Percentiles rank a stretch among this genome's conserved stretches.
phyloP scores from a whole-genome alignment of 2,113 vertebrate species.

The Muntiacus reevesi region DNA sequence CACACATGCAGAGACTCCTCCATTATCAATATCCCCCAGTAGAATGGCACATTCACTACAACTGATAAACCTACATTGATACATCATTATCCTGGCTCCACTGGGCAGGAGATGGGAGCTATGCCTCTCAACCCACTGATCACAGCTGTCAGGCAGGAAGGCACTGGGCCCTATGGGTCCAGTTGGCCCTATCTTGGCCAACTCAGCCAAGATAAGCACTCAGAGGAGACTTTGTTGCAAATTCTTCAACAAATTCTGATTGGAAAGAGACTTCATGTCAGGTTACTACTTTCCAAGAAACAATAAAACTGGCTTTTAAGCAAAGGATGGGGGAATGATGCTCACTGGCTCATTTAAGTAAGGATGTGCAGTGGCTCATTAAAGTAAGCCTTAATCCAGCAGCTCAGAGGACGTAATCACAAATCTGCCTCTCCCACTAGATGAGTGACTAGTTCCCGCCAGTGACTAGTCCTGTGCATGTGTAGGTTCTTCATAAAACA shows the following conservation, averaged over 20 bases:
- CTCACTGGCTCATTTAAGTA: background rate
- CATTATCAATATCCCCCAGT: background rate
- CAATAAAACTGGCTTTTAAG: slow-evolving; percentile 11
- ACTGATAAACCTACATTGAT: background rate
- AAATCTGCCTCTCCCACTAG: background rate
- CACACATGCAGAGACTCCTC: background rate
- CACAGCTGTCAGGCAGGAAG: background rate
- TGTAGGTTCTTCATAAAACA: background rate
- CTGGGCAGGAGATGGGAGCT: background rate
- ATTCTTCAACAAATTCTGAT: background rate
- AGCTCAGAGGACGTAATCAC: background rate
- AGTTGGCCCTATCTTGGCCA: background rate
- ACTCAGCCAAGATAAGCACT: background rate
- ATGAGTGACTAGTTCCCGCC: background rate
- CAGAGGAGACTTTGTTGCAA: background rate
- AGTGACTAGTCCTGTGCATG: background rate
- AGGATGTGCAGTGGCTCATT: background rate
- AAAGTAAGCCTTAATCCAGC: background rate
- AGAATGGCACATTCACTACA: background rate
- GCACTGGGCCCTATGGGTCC: background rate
- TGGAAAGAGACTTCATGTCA: background rate
- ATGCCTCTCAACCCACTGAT: background rate
- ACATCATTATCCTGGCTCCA: background rate
- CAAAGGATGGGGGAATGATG: background rate
- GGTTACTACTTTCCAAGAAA: background rate